Evolutionary conservation across 2,888 invertebrate species (phyloP), one percentile per base, ranked within the genome.

Genomic region (Drosophila testacea): DNA sequence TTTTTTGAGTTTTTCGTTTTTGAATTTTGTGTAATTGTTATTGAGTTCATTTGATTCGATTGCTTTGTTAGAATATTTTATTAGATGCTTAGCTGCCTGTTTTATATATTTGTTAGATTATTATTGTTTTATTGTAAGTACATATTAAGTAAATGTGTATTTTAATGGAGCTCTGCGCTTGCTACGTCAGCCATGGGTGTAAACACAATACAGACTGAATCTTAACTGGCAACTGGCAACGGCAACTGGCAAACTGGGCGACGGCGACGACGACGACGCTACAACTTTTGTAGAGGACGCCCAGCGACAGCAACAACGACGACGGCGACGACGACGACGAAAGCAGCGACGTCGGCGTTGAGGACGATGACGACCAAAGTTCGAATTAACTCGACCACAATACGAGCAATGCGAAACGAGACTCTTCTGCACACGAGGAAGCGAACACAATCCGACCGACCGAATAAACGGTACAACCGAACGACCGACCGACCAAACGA

Each of bases 171-270:
- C 70, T 80, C 72, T 73, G 79, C 82, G 87, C 83, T 83, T 75
- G 82, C 81, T 80, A 90, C 91, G 91, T 91, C 91, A 90, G 83
- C 82, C 90, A 83, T 83, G 86, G 90, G 90, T 90, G 91, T 90
- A 90, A 90, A 90, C 90, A 90, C 90, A 90, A 91, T 90, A 90
- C 86, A 89, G 89, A 91, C 91, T 90, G 87, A 90, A 83, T 74
- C 83, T 69, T 77, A 79, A 77, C 80, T 84, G 81, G 83, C 71
- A 62, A 77, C 67, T 66, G 73, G 66, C 71, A 69, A 44, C 74
- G 77, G 30, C 55, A 66, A 16, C 60, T 36, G 44, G 56, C 56
- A 44, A 39, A 56, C 51, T 34, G 50, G 44, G 44, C 60, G 59
- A 60, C 75, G 62, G 44, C 64, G 56, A 50, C 78, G 73, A 16